Evolutionary conservation across 2,113 vertebrate genomes (phyloP).

Genomic region (Python bivittatus): DNA sequence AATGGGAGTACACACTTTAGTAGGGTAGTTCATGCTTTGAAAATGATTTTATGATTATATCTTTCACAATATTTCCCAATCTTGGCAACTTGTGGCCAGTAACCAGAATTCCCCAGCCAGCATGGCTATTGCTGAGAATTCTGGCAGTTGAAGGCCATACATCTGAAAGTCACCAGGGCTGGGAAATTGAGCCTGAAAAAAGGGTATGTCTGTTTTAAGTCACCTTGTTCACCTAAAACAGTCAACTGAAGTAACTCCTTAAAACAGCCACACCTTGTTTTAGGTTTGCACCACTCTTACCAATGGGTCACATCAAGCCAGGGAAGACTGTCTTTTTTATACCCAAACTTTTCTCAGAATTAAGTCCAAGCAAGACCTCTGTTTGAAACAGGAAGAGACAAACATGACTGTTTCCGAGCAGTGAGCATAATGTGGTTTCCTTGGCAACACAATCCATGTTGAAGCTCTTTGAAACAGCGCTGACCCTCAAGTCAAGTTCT

Average conservation of each 20-base stretch:
- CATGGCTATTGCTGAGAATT: background rate
- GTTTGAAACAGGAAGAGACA: constrained; percentile 5
- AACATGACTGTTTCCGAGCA: constrained; percentile 18
- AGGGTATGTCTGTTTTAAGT: background rate
- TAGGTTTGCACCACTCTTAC: background rate
- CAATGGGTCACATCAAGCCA: background rate
- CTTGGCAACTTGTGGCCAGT: background rate
- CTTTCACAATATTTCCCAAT: background rate
- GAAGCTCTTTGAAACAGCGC: background rate
- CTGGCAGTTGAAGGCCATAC: background rate
- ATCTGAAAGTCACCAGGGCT: background rate
- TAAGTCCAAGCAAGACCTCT: constrained; percentile 1
- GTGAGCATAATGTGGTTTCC: constrained; percentile 26
- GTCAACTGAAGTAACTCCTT: background rate
- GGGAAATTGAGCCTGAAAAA: background rate
- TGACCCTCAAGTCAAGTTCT: constrained; percentile 22
- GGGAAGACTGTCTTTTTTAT: background rate
- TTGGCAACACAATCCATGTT: constrained; percentile 27
- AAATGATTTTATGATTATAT: background rate
- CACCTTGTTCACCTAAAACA: background rate
- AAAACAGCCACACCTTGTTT: background rate
- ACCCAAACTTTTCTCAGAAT: constrained; percentile 4
- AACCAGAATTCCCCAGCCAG: background rate
- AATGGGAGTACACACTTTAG: background rate
- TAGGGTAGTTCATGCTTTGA: background rate